Evolutionary conservation across 2,888 invertebrate genomes (phyloP), one percentile per base, ranked within the genome.

Genomic region (Ormyrus thymus): DNA sequence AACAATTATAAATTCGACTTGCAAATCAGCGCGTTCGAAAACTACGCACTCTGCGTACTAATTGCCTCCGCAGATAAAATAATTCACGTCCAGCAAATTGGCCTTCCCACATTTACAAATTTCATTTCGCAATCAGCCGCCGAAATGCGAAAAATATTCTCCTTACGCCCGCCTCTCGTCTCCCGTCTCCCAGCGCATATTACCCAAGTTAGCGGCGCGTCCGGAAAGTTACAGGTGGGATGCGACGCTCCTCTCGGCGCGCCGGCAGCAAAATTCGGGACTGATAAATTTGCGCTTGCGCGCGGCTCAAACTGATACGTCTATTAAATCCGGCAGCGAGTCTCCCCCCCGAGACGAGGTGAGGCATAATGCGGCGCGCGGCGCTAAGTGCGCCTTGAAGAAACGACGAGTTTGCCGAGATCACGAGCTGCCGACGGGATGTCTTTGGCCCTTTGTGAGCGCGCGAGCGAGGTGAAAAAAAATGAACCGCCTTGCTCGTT

Each of bases 161-260:
- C 29, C 29, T 29, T 29, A 29, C 29, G 4, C 29, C 29, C 4
- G 29, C 29, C 29, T 29, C 29, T 29, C 29, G 29, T 29, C 29
- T 3, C 29, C 29, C 29, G 3, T 29, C 29, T 29, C 29, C 29
- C 29, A 4, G 29, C 29, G 65, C 64, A 79, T 79, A 79, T 79
- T 75, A 79, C 69, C 70, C 69, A 75, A 79, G 79, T 79, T 79
- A 9, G 61, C 8, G 45, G 45, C 4, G 61, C 11, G 5, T 45
- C 11, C 29, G 43, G 10, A 43, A 68, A 68, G 56, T 69, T 69
- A 58, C 69, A 69, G 48, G 50, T 65, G 15, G 43, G 45, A 29
- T 29, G 29, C 29, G 29, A 29, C 29, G 29, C 29, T 29, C 29
- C 29, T 29, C 29, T 29, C 29, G 4, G 29, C 29, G 4, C 4